Percentiles rank a stretch among this genome's conserved stretches.
These are phyloP conservation scores for Diorhabda carinulata DNA, from an alignment of 1,140 invertebrate species.

Conservation along the genomic window DNA sequence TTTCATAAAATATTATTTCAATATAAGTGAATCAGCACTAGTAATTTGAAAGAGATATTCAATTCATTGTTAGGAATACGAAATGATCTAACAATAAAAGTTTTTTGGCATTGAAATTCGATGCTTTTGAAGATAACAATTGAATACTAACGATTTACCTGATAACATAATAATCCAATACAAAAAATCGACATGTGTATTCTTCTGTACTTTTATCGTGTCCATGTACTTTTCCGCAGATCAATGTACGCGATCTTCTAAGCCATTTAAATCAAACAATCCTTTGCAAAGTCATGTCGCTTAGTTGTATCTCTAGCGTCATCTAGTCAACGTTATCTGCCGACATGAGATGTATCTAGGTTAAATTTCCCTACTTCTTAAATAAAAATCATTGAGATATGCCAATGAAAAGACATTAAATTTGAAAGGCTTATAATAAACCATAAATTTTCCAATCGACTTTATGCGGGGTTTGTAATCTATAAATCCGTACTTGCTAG, in stretches of 20 bases:
- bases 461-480: slow-evolving; percentile 25
- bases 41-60: too few relatives aligned
- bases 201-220: neutral
- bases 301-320: neutral
- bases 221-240: neutral
- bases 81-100: too few relatives aligned
- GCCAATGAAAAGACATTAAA: slow-evolving; percentile 16
- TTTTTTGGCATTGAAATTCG: too few relatives aligned
- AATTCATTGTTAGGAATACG: too few relatives aligned
- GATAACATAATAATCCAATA: neutral
- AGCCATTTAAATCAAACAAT: slow-evolving; percentile 2
- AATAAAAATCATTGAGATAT: slow-evolving; percentile 16
- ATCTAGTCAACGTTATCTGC: slow-evolving; percentile 1
- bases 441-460: slow-evolving; percentile 24
- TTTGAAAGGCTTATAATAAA: slow-evolving; percentile 20
- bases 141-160: too few relatives aligned
- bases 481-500: slow-evolving; percentile 23
- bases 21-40: too few relatives aligned
- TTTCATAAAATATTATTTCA: too few relatives aligned
- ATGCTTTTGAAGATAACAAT: too few relatives aligned
- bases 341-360: slow-evolving; percentile 15
- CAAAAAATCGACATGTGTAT: slow-evolving; percentile 2
- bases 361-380: slow-evolving; percentile 8
- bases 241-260: neutral
- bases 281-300: slow-evolving; percentile 1